A percentile compares a stretch with the other conserved stretches of the same genome.
These are phyloP conservation scores for Drosophila birchii DNA, from an alignment of 2,888 invertebrate species.

Conservation along the genomic window DNA sequence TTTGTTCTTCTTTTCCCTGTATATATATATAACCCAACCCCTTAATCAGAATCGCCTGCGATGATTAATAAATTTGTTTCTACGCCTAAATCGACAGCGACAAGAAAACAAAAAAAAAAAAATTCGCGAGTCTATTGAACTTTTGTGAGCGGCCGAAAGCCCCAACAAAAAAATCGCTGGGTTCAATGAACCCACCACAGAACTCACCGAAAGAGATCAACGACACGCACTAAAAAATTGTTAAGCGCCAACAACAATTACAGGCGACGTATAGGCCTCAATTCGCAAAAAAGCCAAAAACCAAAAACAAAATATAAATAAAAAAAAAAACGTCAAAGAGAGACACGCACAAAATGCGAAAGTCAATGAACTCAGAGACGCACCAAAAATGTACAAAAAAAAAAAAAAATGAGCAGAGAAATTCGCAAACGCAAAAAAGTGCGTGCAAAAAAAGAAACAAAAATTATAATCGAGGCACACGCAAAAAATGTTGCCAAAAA, in stretches of 20 bases:
- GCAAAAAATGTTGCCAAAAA: slow-evolving; percentile 68
- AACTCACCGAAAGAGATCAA: slow-evolving; percentile 67
- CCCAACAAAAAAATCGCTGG: slow-evolving; percentile 59
- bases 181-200: slow-evolving; percentile 70
- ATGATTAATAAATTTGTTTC: slow-evolving; percentile 33
- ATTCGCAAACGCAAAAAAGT: slow-evolving; percentile 42
- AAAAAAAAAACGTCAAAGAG: slow-evolving; percentile 40
- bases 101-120: slow-evolving; percentile 28
- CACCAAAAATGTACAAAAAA: background rate
- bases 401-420: slow-evolving; percentile 28
- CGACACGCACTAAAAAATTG: slow-evolving; percentile 73
- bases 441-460: slow-evolving; percentile 22
- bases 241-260: slow-evolving; percentile 44
- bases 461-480: slow-evolving; percentile 38
- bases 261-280: slow-evolving; percentile 33
- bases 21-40: background rate
- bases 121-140: slow-evolving; percentile 80
- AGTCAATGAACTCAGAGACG: slow-evolving; percentile 61
- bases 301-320: slow-evolving; percentile 39
- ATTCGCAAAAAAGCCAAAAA: slow-evolving; percentile 28
- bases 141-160: slow-evolving; percentile 52
- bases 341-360: slow-evolving; percentile 60
- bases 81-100: slow-evolving; percentile 38
- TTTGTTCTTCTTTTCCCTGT: background rate
- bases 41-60: slow-evolving; percentile 13